Percentiles rank a stretch among this genome's conserved stretches.
These are phyloP conservation scores for Etia nguti DNA, from an alignment of 2,113 vertebrate species.

Conservation along the genomic window DNA sequence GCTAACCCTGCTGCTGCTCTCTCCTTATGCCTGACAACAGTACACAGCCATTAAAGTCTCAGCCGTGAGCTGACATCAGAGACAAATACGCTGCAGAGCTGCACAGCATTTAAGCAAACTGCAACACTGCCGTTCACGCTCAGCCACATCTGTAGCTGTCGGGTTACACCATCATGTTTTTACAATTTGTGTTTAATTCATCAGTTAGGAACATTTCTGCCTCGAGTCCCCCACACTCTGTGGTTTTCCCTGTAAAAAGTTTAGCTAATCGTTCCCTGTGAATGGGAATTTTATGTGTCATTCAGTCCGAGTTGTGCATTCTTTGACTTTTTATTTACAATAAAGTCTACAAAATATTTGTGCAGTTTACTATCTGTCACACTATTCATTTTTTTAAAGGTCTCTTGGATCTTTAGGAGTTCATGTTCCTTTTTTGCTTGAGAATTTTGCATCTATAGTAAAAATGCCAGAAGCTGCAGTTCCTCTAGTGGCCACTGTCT, in stretches of 20 bases:
- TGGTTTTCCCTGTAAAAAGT: accelerated
- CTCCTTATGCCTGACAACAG: conserved; percentile 10
- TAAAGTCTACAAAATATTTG: not conserved
- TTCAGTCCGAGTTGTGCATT: not conserved
- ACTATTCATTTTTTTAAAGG: not conserved
- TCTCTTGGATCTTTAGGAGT: not conserved
- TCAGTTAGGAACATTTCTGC: not conserved
- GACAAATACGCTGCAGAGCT: not conserved
- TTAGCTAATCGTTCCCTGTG: not conserved
- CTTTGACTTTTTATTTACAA: not conserved
- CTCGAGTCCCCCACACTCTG: not conserved
- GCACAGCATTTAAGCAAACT: not conserved
- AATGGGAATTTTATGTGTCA: not conserved
- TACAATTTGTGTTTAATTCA: not conserved
- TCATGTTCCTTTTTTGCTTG: not conserved
- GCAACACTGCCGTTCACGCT: not conserved
- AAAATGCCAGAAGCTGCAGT: not conserved
- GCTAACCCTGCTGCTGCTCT: conserved; percentile 19
- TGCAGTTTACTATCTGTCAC: not conserved
- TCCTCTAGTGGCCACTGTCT: not conserved
- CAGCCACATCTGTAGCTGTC: not conserved
- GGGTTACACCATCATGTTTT: not conserved
- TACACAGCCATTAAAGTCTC: not conserved
- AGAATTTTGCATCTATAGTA: not conserved
- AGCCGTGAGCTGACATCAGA: not conserved